Evolutionary conservation across 2,888 invertebrate species (phyloP), one percentile per base, ranked within the genome.

Genomic region (Ectemnius cavifrons): DNA sequence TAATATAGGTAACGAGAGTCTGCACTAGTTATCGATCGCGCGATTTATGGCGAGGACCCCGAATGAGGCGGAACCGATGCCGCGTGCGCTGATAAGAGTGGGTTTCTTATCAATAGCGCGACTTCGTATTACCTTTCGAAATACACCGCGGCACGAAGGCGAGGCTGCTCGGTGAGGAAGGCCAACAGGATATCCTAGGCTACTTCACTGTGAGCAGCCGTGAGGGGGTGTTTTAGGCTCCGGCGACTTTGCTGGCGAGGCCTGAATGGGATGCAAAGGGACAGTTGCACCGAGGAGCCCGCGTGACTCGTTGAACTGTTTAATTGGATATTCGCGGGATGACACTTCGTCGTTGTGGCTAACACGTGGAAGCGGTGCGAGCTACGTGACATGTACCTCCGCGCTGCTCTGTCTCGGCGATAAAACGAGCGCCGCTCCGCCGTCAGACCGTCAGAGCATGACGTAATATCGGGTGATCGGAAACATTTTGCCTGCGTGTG

Each of bases 391-490:
- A 52, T 52, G 16, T 52, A 37, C 37, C 37, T 37, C 37, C 37
- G 37, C 37, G 37, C 37, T 37, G 37, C 37, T 37, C 37, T 37
- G 37, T 37, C 37, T 37, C 37, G 8, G 37, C 37, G 37, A 37
- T 37, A 37, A 37, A 37, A 37, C 37, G 37, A 52, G 52, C 52
- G 52, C 16, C 16, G 52, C n/a, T 16, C 52, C 52, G 14, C 52
- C 37, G 37, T 52, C 52, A 16, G 16, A 52, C 52, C 16, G 16
- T 16, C n/a, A 52, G 52, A n/a, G 8, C 75, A 75, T 88, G 89
- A 89, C 87, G 89, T 84, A 89, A 88, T 81, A 86, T 89, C 88
- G 89, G 85, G 82, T 89, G 89, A 89, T 88, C 85, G 47, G 67
- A 78, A 68, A 77, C 86, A 86, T 84, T 87, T 82, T 75, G 67